These are phyloP conservation scores for Galaxias olidus DNA, from an alignment of 2,797 vertebrate genomes.

Conservation along the genomic window DNA sequence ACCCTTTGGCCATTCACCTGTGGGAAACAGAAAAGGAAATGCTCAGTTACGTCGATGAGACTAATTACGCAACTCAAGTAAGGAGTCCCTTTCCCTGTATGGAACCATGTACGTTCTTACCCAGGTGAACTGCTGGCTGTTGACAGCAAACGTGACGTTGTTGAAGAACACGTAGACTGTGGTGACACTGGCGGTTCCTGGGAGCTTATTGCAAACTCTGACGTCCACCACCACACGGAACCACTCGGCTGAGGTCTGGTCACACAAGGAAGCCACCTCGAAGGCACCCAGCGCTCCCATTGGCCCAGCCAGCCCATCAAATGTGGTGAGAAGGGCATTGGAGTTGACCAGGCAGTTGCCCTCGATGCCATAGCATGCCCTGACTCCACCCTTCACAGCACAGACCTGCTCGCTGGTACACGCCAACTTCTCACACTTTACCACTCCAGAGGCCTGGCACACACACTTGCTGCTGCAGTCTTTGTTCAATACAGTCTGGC, in stretches of 20 bases:
- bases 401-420: slow-evolving; percentile 64
- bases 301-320: slow-evolving; percentile 65
- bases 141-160: slow-evolving; percentile 64
- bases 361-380: slow-evolving; percentile 59
- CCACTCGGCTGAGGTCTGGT: slow-evolving; percentile 52
- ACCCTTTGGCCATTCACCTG: slow-evolving; percentile 76
- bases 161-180: slow-evolving; percentile 67
- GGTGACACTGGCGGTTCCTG: slow-evolving; percentile 6
- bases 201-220: slow-evolving; percentile 49
- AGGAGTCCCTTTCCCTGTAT: too few species aligned
- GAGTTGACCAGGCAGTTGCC: slow-evolving; percentile 63
- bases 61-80: too few species aligned
- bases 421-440: slow-evolving; percentile 59
- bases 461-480: slow-evolving; percentile 69
- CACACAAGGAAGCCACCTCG: slow-evolving; percentile 70
- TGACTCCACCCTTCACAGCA: slow-evolving; percentile 51
- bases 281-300: slow-evolving; percentile 57
- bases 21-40: not conserved
- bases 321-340: slow-evolving; percentile 63
- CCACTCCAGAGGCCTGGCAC: slow-evolving; percentile 61
- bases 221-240: slow-evolving; percentile 77
- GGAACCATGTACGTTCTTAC: slow-evolving; percentile 53
- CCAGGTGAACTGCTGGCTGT: slow-evolving; percentile 64
- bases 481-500: slow-evolving; percentile 59
- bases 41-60: too few species aligned